Evolutionary conservation across 2,113 vertebrate genomes (phyloP).

Genomic region (Megaceryle maxima): DNA sequence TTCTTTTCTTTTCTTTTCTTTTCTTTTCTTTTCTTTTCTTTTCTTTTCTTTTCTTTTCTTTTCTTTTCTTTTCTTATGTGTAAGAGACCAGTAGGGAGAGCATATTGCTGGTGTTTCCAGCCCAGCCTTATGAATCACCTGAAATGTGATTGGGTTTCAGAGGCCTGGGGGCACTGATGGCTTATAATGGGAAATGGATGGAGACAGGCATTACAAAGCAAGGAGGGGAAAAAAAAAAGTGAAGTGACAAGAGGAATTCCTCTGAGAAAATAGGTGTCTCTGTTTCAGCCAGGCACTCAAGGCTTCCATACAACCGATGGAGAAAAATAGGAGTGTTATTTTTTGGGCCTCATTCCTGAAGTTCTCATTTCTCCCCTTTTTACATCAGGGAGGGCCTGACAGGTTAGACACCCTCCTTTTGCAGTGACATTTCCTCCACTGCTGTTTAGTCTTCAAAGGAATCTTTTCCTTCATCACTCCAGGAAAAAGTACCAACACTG

Average conservation of each 20-base stretch:
- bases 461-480: neutral
- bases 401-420: neutral
- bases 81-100: neutral
- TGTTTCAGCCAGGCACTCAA: neutral
- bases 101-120: neutral
- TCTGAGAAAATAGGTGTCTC: neutral
- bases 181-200: neutral
- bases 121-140: neutral
- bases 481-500: neutral
- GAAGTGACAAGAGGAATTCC: neutral
- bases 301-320: neutral
- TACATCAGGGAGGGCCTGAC: neutral
- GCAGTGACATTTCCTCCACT: neutral
- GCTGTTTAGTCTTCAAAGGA: neutral
- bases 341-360: neutral
- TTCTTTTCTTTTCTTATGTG: neutral
- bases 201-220: neutral
- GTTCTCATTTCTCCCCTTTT: neutral
- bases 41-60: too few relatives aligned
- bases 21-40: too few relatives aligned
- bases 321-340: neutral
- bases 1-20: too few relatives aligned
- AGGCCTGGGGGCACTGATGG: accelerated
- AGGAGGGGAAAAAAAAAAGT: neutral
- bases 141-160: neutral